Evolutionary conservation across 2,888 invertebrate species (phyloP).

Genomic region (Acronicta alni): DNA sequence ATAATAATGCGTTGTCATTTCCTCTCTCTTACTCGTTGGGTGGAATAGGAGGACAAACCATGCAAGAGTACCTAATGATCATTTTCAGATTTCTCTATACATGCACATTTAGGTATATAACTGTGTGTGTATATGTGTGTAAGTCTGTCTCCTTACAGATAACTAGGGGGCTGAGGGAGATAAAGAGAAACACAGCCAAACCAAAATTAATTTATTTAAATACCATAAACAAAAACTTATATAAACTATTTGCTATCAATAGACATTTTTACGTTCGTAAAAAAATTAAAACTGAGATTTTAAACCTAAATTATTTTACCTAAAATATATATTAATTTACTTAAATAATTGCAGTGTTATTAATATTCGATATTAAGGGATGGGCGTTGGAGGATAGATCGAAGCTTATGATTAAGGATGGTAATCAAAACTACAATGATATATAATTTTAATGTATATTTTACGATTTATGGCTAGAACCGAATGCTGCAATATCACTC

Average conservation of each 20-base stretch:
- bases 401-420: conserved; percentile 50
- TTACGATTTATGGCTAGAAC: conserved; percentile 25
- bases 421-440: conserved; percentile 78
- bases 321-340: conserved; percentile 17
- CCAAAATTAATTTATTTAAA: conserved; percentile 80
- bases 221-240: conserved; percentile 68
- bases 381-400: conserved; percentile 19
- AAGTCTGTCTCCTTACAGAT: background rate
- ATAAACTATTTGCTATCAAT: conserved; percentile 51
- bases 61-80: no score
- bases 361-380: conserved; percentile 24
- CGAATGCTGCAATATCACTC: conserved; percentile 1
- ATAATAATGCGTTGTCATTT: no score
- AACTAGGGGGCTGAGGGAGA: conserved; percentile 20
- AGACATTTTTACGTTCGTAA: conserved; percentile 44
- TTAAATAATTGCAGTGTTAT: conserved; percentile 17
- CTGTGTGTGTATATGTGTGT: background rate
- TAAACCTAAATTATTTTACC: conserved; percentile 16
- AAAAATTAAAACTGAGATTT: conserved; percentile 42
- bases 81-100: no score
- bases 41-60: no score
- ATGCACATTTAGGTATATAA: no score
- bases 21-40: no score
- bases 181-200: conserved; percentile 83
- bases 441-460: conserved; percentile 85